Evolutionary conservation across 1,140 invertebrate genomes (phyloP).

Genomic region (Eriocheir sinensis): DNA sequence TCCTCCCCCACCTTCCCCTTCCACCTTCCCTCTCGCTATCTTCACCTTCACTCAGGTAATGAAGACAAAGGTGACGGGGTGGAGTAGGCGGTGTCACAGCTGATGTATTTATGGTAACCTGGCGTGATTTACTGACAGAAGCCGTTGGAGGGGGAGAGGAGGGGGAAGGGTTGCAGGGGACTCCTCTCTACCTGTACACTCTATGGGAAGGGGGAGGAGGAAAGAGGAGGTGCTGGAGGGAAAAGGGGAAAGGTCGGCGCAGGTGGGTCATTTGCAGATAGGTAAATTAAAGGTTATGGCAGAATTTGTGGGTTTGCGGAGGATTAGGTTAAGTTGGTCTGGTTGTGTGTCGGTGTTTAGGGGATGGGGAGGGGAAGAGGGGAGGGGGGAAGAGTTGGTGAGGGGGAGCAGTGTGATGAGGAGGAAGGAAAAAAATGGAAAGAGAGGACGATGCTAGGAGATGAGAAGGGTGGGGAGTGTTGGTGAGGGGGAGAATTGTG

Average conservation of each 20-base stretch:
- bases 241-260: background rate
- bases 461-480: background rate
- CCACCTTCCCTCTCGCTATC: background rate
- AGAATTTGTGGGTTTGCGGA: background rate
- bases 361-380: background rate
- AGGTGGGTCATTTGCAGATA: background rate
- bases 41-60: constrained; percentile 36
- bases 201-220: background rate
- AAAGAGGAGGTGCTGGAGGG: background rate
- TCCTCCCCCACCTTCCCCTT: background rate
- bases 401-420: too few relatives aligned
- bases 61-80: constrained; percentile 44
- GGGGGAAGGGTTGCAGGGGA: background rate
- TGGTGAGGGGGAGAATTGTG: background rate
- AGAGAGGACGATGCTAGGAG: background rate
- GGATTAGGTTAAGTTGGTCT: too few relatives aligned
- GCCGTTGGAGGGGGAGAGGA: background rate
- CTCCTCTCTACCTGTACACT: background rate
- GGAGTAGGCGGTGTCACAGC: background rate
- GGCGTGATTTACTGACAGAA: background rate
- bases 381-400: background rate
- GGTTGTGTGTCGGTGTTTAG: background rate
- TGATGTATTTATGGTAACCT: constrained; percentile 45
- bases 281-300: background rate
- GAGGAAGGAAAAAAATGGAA: background rate